Percentiles rank a stretch among this genome's conserved stretches.
phyloP scores from a whole-genome alignment of 1,140 invertebrate species.

The Bombus haemorrhoidalis region DNA sequence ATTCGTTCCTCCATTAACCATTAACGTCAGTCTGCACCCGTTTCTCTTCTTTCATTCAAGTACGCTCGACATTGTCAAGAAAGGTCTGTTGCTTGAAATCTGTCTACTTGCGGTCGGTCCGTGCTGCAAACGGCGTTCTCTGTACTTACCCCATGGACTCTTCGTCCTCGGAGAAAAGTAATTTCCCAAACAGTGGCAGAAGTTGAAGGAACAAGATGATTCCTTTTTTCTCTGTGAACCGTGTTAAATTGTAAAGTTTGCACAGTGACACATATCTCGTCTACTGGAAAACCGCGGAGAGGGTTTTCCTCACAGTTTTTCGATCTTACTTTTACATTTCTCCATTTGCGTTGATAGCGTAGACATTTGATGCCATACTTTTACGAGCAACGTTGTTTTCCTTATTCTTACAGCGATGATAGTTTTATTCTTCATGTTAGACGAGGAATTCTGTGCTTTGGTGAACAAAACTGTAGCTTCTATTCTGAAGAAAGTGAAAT shows the following conservation, averaged over 20 bases:
- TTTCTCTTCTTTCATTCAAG: background rate
- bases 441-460: no score
- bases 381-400: background rate
- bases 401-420: no score
- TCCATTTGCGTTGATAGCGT: background rate
- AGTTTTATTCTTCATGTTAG: no score
- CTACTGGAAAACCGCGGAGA: background rate
- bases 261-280: no score
- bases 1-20: background rate
- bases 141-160: conserved; percentile 32
- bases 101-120: background rate
- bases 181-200: conserved; percentile 50
- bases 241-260: background rate
- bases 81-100: background rate
- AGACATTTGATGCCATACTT: background rate
- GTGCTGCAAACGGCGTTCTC: conserved; percentile 17
- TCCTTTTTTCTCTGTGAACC: conserved; percentile 10
- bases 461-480: no score
- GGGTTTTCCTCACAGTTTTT: background rate
- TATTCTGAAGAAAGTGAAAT: no score
- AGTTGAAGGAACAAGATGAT: conserved; percentile 17
- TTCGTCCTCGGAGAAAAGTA: conserved; percentile 39
- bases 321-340: background rate
- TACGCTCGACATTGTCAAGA: background rate
- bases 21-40: background rate